Base-by-base conservation (phyloP, 2,888 invertebrate species). In the Sturmia bella region DNA sequence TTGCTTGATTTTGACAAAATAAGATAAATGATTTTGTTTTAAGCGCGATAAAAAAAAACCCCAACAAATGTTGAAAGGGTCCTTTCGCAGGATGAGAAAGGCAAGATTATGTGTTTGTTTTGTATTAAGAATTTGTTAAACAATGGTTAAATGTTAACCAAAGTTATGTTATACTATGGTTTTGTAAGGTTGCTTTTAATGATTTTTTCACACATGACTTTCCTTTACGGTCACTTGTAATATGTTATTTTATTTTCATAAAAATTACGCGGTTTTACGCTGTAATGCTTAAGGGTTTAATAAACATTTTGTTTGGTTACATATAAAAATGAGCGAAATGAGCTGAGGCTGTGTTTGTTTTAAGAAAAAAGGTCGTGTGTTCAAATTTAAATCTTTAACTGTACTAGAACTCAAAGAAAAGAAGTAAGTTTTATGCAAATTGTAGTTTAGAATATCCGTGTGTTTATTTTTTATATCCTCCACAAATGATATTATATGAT, bases 11-110 rank as follows among this genome's bases (percentile, higher is more conserved):
- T 88, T 88, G 88, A 87, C 87, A 88, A 89, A 88, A 88, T 89
- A 88, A 88, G 89, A 88, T 89, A 87, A 88, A 88, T 88, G 88
- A 88, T 85, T 85, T 85, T 66, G 43, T 72, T 19, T 17, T 83
- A 81, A 54, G 2, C 39, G 73, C 24, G 50, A 57, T 17, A 52
- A 61, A 63, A 61, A 39, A 1, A 69, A 74, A 32, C 32, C 32
- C 9, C 32, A 32, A 70, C 48, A 75, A 63, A 63, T 37, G 13
- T 52, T 79, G 63, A 12, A 19, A 24, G 2, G 21, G 15, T 39
- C 15, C 39, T 32, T 1, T 27, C 24, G 9, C 7, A 48, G 70
- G 7, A 63, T 76, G 57, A 61, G 64, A 74, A 74, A 59, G 78
- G 78, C 66, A 70, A 59, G 37, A 37, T 66, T 57, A 19, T 32